Evolutionary conservation across 2,113 vertebrate species (phyloP), one percentile per base, ranked within the genome.

Genomic region (Anarhynchus alexandrinus): DNA sequence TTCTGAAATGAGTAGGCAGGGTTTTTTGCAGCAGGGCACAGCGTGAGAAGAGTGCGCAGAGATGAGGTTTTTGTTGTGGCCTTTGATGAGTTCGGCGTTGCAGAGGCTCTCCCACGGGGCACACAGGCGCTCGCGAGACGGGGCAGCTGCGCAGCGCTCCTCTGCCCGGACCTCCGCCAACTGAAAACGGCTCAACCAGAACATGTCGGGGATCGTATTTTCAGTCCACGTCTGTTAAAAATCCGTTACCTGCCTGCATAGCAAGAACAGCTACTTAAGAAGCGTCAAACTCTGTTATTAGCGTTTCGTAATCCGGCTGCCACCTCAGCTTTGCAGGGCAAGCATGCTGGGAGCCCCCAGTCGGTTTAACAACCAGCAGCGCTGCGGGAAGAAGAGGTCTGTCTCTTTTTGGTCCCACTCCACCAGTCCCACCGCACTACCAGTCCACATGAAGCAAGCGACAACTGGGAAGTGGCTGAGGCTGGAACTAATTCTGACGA

Each of bases 101-200:
- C 25, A 5, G 4, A 0, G 19, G 16, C 4, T 27, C 59, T 11
- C 76, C 15, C 32, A 5, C 0, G 4, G 51, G 54, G 32, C 38
- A 11, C 49, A 49, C 19, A 10, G 29, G 77, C 76, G 6, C 38
- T 12, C 4, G 58, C 4, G 2, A 27, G 38, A 29, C 8, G 12
- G 17, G 55, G 57, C 20, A 38, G 58, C 58, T 4, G 57, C 12
- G 14, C 34, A 2, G 34, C 17, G 34, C 74, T 18, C 43, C 58
- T 38, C 74, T 8, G 21, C 58, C 57, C 29, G 26, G 23, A 5
- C 7, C 25, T 17, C 27, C 20, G 12, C 42, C 74, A 14, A 2
- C 58, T 26, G 12, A 25, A 32, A 32, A 1, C 7, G 3, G n/a
- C 74, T 23, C 74, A 4, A 4, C 43, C 30, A 14, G 26, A 38